Evolutionary conservation across 1,140 invertebrate genomes (phyloP), one percentile per base, ranked within the genome.

Genomic region (Leptinotarsa lineolata): DNA sequence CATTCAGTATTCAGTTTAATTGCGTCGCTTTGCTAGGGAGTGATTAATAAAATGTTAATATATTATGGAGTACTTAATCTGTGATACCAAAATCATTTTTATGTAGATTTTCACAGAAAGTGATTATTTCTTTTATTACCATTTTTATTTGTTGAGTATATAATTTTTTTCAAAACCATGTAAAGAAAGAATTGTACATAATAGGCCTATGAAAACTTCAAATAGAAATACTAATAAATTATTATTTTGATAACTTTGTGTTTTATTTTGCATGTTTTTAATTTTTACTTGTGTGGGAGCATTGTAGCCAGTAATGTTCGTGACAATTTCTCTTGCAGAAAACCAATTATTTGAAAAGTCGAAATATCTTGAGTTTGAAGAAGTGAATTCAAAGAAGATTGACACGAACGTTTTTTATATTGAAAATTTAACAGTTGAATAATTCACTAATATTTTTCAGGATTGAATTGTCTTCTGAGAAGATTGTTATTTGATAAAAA

Each of bases 11-110:
- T 61, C 11, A 18, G 20, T 21, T 16, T 66, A 18, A 21, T 2
- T 60, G n/a, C 16, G n/a, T 60, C 58, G 21, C n/a, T 60, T 60
- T 60, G n/a, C 2, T 18, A n/a, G 58, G 21, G n/a, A 60, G 3
- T 60, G 13, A 60, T 60, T 3, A 60, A 60, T 18, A 11, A 11
- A 3, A 18, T 60, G 21, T 21, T 60, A 60, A 18, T 64, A 64
- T 22, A 22, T 64, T 21, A 64, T 22, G 15, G 18, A 46, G 63
- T 71, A 75, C 70, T 48, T 75, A 70, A 69, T 59, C 74, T 75
- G 74, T 75, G 74, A 75, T 75, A 75, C 61, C 72, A 72, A 63
- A 63, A 71, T 44, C 39, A 63, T 71, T 71, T 71, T 44, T 63
- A 71, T 58, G 45, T 44, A 71, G 24, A 39, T 72, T 66, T 67